Conservation (phyloP, 2,797 vertebrate species). For the Acanthopagrus latus region DNA sequence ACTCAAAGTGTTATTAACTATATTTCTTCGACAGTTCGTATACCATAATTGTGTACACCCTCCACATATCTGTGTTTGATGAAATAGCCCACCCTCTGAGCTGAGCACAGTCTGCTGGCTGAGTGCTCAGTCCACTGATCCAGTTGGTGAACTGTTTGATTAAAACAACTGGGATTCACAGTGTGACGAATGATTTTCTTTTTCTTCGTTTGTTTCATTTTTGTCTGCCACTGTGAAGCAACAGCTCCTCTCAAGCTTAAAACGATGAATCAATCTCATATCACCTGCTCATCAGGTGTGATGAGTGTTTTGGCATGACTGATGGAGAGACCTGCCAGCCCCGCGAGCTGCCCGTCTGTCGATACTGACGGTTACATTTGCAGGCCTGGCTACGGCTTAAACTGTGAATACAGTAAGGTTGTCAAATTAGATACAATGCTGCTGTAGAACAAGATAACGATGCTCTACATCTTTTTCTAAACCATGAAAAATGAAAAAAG, state of each 20-base stretch:
- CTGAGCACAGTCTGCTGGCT: not conserved
- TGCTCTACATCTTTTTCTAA: too few relatives aligned
- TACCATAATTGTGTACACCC: not conserved
- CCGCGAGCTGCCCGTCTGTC: conserved; percentile 46
- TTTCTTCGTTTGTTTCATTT: conserved; percentile 34
- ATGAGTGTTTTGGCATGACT: conserved; percentile 61
- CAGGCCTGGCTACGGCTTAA: conserved; percentile 16
- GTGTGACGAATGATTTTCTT: conserved; percentile 11
- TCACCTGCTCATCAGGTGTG: conserved; percentile 54
- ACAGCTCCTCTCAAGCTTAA: conserved; percentile 41
- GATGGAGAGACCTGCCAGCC: conserved; percentile 60
- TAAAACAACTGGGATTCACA: conserved; percentile 25
- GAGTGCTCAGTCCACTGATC: conserved; percentile 12
- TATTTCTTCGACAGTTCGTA: not conserved
- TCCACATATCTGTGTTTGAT: not conserved
- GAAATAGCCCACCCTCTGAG: not conserved
- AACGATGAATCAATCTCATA: conserved; percentile 54
- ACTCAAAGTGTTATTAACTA: not conserved
- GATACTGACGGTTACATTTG: conserved; percentile 43
- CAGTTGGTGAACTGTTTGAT: conserved; percentile 13
- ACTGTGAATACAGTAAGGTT: not conserved
- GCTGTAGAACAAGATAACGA: too few relatives aligned
- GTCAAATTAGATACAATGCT: too few relatives aligned
- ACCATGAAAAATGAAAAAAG: too few relatives aligned
- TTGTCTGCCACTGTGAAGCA: conserved; percentile 20